A percentile compares a stretch with the other conserved stretches of the same genome.
Evolutionary conservation across 2,113 vertebrate genomes (phyloP).

Genomic region (Lamprotornis superbus): DNA sequence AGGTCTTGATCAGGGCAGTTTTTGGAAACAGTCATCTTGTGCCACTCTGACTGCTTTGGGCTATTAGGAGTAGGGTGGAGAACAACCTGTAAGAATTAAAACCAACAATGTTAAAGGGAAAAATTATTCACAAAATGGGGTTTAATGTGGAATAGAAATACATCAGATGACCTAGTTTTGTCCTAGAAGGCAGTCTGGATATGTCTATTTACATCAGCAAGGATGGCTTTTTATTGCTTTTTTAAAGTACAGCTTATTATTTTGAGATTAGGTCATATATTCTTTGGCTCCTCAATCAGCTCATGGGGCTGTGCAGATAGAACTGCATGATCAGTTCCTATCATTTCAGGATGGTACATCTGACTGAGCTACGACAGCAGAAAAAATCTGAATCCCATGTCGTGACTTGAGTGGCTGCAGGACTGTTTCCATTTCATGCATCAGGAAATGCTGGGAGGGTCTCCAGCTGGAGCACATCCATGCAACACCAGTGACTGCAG

Average conservation of each 20-base stretch:
- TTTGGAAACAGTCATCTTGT: constrained; percentile 97
- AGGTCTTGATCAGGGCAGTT: constrained; percentile 94
- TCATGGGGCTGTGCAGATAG: neutral
- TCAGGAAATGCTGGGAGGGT: neutral
- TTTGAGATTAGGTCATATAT: neutral
- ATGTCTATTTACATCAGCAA: neutral
- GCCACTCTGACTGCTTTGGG: constrained; percentile 94
- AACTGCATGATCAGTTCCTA: neutral
- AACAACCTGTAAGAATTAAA: constrained; percentile 83
- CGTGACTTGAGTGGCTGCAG: neutral
- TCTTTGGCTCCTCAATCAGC: neutral
- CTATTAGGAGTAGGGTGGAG: constrained; percentile 97
- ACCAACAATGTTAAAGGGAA: neutral
- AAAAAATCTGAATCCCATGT: neutral
- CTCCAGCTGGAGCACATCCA: neutral
- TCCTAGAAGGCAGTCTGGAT: neutral
- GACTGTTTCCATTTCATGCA: neutral
- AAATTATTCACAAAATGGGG: neutral
- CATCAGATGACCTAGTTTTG: neutral
- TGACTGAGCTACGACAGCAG: neutral
- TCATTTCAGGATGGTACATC: neutral
- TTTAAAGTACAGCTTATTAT: neutral
- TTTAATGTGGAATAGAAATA: neutral
- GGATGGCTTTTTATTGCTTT: neutral
- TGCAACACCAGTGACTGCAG: neutral